Percentiles rank a stretch among this genome's conserved stretches.
phyloP scores from a whole-genome alignment of 2,113 vertebrate species.

The Tilapia sparmanii region DNA sequence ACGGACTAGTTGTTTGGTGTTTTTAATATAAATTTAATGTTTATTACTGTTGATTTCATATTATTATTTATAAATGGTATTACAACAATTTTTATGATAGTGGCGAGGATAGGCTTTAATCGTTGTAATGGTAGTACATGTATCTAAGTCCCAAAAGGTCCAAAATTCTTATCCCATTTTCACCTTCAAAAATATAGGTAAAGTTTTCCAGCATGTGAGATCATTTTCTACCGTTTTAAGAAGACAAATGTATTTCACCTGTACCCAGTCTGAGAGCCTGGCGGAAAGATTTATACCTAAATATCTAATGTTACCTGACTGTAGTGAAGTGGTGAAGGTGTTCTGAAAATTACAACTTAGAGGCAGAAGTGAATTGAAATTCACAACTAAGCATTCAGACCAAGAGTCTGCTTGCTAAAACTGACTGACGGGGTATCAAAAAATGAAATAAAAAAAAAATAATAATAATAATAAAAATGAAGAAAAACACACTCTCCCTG shows the following conservation, averaged over 20 bases:
- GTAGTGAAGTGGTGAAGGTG: neutral
- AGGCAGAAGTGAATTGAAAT: neutral
- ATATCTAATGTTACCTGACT: neutral
- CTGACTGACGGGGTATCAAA: neutral
- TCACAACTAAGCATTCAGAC: neutral
- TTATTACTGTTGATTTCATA: neutral
- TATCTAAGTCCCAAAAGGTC: neutral
- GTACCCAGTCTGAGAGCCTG: neutral
- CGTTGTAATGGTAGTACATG: neutral
- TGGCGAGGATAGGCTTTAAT: rapidly evolving
- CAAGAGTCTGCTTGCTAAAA: neutral
- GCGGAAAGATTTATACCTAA: neutral
- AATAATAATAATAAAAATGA: neutral
- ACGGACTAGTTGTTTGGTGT: neutral
- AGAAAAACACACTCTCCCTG: neutral
- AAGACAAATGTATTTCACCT: neutral
- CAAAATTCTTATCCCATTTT: neutral
- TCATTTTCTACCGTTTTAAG: rapidly evolving
- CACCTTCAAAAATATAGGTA: neutral
- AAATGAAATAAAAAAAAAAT: neutral
- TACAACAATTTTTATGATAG: neutral
- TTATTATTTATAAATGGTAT: neutral
- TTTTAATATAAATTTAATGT: neutral
- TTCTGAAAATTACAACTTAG: neutral
- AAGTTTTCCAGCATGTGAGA: neutral